Evolutionary conservation across 2,888 invertebrate genomes (phyloP), one percentile per base, ranked within the genome.

Genomic region (Pseudococcus viburni): DNA sequence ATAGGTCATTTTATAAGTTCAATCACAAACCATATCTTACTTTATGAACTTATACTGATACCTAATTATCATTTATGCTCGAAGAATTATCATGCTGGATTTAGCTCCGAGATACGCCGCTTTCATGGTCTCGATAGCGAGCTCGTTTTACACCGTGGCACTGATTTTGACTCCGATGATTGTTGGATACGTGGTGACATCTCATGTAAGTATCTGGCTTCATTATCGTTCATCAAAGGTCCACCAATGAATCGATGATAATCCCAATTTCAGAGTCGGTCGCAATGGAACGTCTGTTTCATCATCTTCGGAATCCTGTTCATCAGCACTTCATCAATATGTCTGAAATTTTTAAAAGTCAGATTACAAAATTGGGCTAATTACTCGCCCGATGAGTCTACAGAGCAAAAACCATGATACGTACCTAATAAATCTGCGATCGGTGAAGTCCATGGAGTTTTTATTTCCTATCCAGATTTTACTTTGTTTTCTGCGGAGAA

Each of bases 71-170:
- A 26, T 73, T 59, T 59, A 11, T 3, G 26, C 26, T 33, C 26
- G 26, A 59, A 80, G 80, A 42, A 17, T 80, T 8, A 9, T 80
- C 3, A 19, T 80, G 33, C n/a, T 80, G 26, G 80, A 80, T 42
- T 9, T 80, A n/a, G 80, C 80, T 15, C 80, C 80, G 2, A 39
- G 42, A 80, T 80, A 80, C n/a, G 80, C 80, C 8, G 80, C 80
- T 8, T 80, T 80, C 19, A 42, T 19, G 80, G n/a, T 26, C n/a
- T 22, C 42, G 0, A 12, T 80, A 6, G 80, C 42, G 8, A 80
- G 33, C n/a, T n/a, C 42, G 17, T 80, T 17, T 11, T 80, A 39
- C 80, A 42, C 42, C n/a, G 19, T 39, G 11, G 80, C 42, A 19
- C 3, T 22, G 15, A 9, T 80, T 39, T n/a, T 80, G n/a, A 80